Percentiles rank a stretch among this genome's conserved stretches.
Conservation (phyloP, 1,140 invertebrate genomes). For the Pogonognathellus flavescens region DNA sequence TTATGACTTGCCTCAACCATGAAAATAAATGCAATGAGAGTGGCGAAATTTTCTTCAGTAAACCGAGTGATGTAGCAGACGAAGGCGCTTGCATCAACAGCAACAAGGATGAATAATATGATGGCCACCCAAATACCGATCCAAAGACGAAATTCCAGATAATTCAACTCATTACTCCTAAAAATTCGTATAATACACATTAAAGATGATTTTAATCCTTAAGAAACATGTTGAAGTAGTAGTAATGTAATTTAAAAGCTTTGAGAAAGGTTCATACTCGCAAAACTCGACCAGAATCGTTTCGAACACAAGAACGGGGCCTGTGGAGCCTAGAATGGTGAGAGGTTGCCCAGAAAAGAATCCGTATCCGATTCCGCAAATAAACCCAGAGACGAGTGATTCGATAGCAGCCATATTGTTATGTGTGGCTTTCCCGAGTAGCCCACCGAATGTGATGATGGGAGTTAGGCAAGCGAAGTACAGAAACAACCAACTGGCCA, state of each 20-base stretch:
- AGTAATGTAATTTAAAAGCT: conserved; percentile 68
- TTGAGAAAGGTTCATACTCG: conserved; percentile 71
- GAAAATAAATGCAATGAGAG: conserved; percentile 98
- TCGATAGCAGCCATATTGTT: conserved; percentile 97
- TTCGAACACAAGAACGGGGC: conserved; percentile 98
- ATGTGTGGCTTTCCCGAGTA: conserved; percentile 93
- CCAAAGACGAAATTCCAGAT: conserved; percentile 95
- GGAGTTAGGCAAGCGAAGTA: conserved; percentile 99
- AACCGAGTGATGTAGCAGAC: conserved; percentile 99
- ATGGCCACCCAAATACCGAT: conserved; percentile 94
- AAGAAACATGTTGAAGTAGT: conserved; percentile 8
- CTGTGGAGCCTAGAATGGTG: conserved; percentile 97
- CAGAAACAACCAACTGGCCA: conserved; percentile 98
- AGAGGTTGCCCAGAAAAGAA: conserved; percentile 98
- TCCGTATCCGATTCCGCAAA: conserved; percentile 95
- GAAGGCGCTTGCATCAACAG: conserved; percentile 95
- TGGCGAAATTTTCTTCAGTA: conserved; percentile 99
- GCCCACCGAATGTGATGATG: conserved; percentile 96
- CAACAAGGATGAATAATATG: conserved; percentile 90
- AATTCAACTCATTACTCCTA: conserved; percentile 83
- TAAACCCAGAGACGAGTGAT: conserved; percentile 93
- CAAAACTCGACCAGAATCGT: conserved; percentile 97
- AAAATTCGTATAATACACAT: not conserved
- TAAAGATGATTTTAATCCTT: not conserved
- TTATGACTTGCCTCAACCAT: conserved; percentile 88